Base-by-base conservation (phyloP, 1,140 invertebrate genomes). In the Bombus pascuorum region DNA sequence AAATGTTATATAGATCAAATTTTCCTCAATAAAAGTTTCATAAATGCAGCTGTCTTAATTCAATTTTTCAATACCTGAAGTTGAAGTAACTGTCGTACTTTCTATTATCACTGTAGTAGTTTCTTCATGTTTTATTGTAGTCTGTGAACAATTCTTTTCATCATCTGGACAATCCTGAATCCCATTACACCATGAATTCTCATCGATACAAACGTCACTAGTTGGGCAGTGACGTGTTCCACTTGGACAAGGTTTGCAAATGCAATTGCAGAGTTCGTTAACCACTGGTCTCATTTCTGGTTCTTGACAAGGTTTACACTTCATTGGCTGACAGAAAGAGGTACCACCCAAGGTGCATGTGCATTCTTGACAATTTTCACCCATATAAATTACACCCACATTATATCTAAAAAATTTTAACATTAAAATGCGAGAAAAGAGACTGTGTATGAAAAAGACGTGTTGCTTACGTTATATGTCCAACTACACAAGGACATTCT, bases 81-180 rank as follows among this genome's bases (percentile, higher is more conserved):
- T 76, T 53, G 47, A 0, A 8, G 10, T 15, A n/a, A 25, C 4
- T 1, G 71, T 75, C 75, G 57, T 53, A 13, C 6, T 59, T 5
- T 71, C 37, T 3, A 44, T 22, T 6, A 22, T 13, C 12, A 44
- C 13, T 22, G 75, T 28, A 47, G 68, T 77, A 5, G 4, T 9
- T 18, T 39, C 5, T 22, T 28, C 42, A 9, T 47, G 28, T 74
- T 44, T 78, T 9, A 57, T 78, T n/a, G 34, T 6, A 5, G 70
- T 28, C 5, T 77, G 25, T 59, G 76, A n/a, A 92, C 98, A 98
- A 81, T 96, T 95, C 5, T 95, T 93, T 94, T 99, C 98, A 94
- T 99, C 98, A 94, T 98, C 97, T 5, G 97, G 96, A 93, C 98
- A 99, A 92, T 99, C 97, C 86, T 97, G 95, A 1, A 98, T 94